Base-by-base conservation (phyloP, 2,113 vertebrate genomes). In the Ceuthmochares aereus region DNA sequence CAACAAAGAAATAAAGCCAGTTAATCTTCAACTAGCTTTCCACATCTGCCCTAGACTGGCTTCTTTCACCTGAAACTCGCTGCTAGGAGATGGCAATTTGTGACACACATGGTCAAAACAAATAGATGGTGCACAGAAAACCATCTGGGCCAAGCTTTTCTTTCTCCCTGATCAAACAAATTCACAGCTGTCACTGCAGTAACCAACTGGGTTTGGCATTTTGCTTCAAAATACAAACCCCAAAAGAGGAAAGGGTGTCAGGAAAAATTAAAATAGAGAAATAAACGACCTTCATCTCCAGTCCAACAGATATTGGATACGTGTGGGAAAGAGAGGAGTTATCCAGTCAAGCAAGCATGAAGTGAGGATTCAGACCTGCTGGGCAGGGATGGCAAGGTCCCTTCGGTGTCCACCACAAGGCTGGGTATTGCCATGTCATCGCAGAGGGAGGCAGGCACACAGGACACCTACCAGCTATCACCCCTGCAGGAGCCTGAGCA, bases 141-240 rank as follows among this genome's bases (percentile, higher is more conserved):
- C 93, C 95, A 96, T 95, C 95, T 96, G 96, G 93, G 52, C 69
- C 85, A 70, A 93, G 83, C 76, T 91, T 37, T 90, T 52, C 76
- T 77, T 67, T 86, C 73, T 86, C 73, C 76, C 69, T 84, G 51
- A 89, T 69, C 95, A 96, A 96, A 96, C 90, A 94, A 55, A 81
- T 26, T 69, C 82, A 68, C 89, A 95, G 84, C 87, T 95, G 94
- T 69, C 75, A 4, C 72, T 52, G 73, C 60, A 72, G 29, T 4
- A 81, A 85, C 58, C 76, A 84, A 56, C 3, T 37, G 49, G 60
- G 49, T 19, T 52, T 51, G 42, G 69, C 30, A 69, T 43, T 93
- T 49, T 55, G 32, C 80, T 91, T 60, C 67, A 59, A 87, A 89
- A 91, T 14, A 79, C 8, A 15, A 77, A 58, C 55, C 37, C 90